phyloP scores from a whole-genome alignment of 2,888 invertebrate species.

The Tipula helvola region DNA sequence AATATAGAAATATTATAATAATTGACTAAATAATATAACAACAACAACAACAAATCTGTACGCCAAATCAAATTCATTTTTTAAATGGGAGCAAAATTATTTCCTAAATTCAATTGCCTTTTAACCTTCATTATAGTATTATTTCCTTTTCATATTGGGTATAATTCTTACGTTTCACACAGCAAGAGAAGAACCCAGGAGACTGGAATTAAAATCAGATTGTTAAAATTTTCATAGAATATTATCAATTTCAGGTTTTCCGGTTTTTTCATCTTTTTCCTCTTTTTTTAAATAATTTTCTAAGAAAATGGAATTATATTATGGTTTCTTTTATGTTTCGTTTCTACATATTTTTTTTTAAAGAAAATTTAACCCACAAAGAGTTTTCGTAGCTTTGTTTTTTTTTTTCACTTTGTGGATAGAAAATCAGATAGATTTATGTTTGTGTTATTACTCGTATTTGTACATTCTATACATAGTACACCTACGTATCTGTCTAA shows the following conservation, averaged over 20 bases:
- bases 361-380: neutral
- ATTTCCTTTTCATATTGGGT: neutral
- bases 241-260: neutral
- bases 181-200: neutral
- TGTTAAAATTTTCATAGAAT: neutral
- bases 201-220: neutral
- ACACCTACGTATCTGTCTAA: neutral
- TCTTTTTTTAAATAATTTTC: neutral
- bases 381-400: neutral
- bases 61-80: neutral
- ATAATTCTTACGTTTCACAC: neutral
- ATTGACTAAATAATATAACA: neutral
- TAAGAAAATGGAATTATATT: neutral
- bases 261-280: neutral
- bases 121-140: neutral
- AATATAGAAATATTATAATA: neutral
- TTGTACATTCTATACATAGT: neutral
- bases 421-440: neutral
- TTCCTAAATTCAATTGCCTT: neutral
- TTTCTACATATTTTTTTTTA: neutral
- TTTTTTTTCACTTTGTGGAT: neutral
- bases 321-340: neutral
- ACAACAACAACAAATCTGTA: neutral
- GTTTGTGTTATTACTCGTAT: neutral
- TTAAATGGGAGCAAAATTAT: neutral